A percentile compares a stretch with the other conserved stretches of the same genome.
Conservation (phyloP, 1,140 invertebrate species). For the Temnothorax curvispinosus region DNA sequence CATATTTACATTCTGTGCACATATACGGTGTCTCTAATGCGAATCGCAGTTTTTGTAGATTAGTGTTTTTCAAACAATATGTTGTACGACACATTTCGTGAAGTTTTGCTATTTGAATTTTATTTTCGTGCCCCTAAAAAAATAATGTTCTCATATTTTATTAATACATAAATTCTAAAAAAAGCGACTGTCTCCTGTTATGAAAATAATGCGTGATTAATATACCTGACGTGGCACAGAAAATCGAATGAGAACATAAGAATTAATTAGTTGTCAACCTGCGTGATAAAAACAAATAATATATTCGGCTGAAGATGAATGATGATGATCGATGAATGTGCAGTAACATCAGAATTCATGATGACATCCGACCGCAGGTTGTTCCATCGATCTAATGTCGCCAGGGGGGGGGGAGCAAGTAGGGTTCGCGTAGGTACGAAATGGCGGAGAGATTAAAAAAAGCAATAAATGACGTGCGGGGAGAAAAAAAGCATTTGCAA, state of each 20-base stretch:
- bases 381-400: slow-evolving; percentile 26
- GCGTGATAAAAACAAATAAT: slow-evolving; percentile 12
- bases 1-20: background rate
- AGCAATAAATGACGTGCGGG: slow-evolving; percentile 12
- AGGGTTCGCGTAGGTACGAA: background rate
- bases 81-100: background rate
- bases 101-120: background rate
- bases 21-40: background rate
- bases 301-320: slow-evolving; percentile 27
- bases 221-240: background rate
- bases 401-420: background rate
- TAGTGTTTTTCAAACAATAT: background rate
- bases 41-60: background rate
- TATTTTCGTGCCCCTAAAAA: background rate
- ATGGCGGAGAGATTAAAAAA: slow-evolving; percentile 8
- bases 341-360: slow-evolving; percentile 26
- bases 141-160: background rate
- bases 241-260: background rate
- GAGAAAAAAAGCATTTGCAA: slow-evolving; percentile 54
- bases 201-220: background rate
- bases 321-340: slow-evolving; percentile 31
- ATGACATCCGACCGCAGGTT: slow-evolving; percentile 9
- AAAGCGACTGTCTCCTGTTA: background rate
- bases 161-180: background rate
- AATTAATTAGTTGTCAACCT: slow-evolving; percentile 11